Percentiles rank a stretch among this genome's conserved stretches.
phyloP scores from a whole-genome alignment of 2,113 vertebrate species.

The Etheostoma cragini region DNA sequence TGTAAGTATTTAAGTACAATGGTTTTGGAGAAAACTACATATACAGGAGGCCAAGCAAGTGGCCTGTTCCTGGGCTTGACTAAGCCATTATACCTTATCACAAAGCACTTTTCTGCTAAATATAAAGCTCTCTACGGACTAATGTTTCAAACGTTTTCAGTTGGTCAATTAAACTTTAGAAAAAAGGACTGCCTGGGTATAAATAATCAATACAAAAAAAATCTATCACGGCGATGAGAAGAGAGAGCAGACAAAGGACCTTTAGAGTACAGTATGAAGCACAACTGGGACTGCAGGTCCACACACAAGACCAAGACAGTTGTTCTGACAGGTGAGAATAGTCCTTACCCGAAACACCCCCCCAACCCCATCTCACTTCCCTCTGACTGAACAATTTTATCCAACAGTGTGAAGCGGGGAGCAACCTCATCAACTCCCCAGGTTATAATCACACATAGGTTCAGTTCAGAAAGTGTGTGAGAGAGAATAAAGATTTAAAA shows the following conservation, averaged over 20 bases:
- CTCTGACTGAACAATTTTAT: conserved; percentile 78
- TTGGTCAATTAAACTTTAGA: conserved; percentile 23
- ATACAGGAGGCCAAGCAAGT: too few relatives aligned
- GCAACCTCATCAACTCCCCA: conserved; percentile 78
- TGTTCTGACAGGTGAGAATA: conserved; percentile 87
- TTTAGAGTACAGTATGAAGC: conserved; percentile 64
- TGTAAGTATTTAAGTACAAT: too few relatives aligned
- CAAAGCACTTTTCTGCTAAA: background rate
- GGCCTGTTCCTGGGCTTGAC: background rate
- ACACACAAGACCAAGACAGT: conserved; percentile 79
- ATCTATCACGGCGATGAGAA: conserved; percentile 15
- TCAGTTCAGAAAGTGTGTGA: conserved; percentile 42
- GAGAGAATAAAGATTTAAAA: conserved; percentile 70
- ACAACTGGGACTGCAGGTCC: conserved; percentile 60
- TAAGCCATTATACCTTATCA: conserved; percentile 1
- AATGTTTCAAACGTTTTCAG: conserved; percentile 49
- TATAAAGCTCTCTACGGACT: conserved; percentile 21
- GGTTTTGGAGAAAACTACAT: too few relatives aligned
- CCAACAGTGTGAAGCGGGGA: conserved; percentile 74
- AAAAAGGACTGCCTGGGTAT: conserved; percentile 43
- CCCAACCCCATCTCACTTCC: conserved; percentile 68
- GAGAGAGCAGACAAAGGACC: conserved; percentile 67
- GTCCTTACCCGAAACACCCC: conserved; percentile 46
- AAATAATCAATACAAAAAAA: conserved; percentile 76
- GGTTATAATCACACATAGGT: conserved; percentile 82